Evolutionary conservation across 2,113 vertebrate species (phyloP).

Genomic region (Cyanoliseus patagonus): DNA sequence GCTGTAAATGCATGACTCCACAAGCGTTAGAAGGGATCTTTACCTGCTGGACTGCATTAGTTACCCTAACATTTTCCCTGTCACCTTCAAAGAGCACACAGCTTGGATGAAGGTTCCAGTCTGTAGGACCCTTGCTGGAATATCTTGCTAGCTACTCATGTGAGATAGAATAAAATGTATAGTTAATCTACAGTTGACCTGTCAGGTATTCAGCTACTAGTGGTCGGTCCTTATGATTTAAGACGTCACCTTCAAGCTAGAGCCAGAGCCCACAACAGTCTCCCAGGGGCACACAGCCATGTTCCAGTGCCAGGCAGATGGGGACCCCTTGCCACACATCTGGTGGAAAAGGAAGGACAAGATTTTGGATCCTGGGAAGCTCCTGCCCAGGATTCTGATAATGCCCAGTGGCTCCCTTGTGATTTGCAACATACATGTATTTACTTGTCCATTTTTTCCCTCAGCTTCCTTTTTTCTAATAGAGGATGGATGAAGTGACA

Average conservation of each 20-base stretch:
- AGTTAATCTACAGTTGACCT: background rate
- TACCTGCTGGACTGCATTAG: background rate
- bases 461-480: background rate
- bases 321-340: slow-evolving; percentile 87
- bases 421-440: background rate
- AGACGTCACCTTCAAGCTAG: slow-evolving; percentile 86
- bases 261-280: slow-evolving; percentile 90
- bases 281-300: slow-evolving; percentile 95
- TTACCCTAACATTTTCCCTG: background rate
- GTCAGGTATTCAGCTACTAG: background rate
- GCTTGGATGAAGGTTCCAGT: background rate
- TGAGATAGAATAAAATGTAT: background rate
- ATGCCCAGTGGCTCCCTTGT: too few species aligned
- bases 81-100: background rate
- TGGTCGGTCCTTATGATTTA: background rate
- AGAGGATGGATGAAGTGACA: background rate
- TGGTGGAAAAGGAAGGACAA: slow-evolving; percentile 95
- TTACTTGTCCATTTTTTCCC: background rate
- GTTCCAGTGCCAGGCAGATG: slow-evolving; percentile 92
- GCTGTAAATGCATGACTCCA: background rate
- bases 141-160: background rate
- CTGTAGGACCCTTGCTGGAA: background rate
- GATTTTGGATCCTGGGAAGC: slow-evolving; percentile 80
- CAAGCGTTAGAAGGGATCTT: background rate
- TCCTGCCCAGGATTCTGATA: slow-evolving; percentile 71